Evolutionary conservation across 1,140 invertebrate genomes (phyloP), one percentile per base, ranked within the genome.

Genomic region (Idris sp.): DNA sequence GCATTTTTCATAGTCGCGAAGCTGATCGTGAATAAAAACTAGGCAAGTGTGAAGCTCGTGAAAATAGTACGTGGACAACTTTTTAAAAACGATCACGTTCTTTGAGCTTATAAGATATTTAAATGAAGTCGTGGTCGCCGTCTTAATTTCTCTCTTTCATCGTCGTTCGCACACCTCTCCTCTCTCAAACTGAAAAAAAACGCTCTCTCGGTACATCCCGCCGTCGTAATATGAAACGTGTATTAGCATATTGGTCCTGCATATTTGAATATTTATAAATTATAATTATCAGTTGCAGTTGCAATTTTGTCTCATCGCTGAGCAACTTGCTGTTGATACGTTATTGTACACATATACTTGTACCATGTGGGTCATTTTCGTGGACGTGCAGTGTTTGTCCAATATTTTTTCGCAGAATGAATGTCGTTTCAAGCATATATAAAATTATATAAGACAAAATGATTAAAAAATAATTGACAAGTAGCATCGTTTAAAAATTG

Each of bases 241-340:
- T 48, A 69, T 75, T 71, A 69, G 65, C 59, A 76, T 69, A 75
- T 75, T 40, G 73, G 41, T 22, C 44, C 46, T 28, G 59, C 73
- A 76, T 76, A 64, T 76, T 65, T 76, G 73, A 76, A 76, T 76
- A 76, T 65, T 76, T 71, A 71, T 76, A 59, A 54, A 76, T 65
- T 65, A 65, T 76, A 71, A 76, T 76, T 76, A 76, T 54, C 54
- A 65, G 65, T 71, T 69, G 48, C 54, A 54, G n/a, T 67, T 74
- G 61, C 61, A 74, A 68, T 68, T 74, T 62, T 35, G 62, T 58
- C 41, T 31, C 26, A 41, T 36, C 35, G 38, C 1, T 10, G 2
- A 10, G 19, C n/a, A n/a, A 74, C 72, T 64, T 68, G 43, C 69
- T 68, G 58, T n/a, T 58, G 14, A 10, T 11, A 25, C 26, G 28